Evolutionary conservation across 2,113 vertebrate species (phyloP).

Genomic region (Nanorana parkeri): DNA sequence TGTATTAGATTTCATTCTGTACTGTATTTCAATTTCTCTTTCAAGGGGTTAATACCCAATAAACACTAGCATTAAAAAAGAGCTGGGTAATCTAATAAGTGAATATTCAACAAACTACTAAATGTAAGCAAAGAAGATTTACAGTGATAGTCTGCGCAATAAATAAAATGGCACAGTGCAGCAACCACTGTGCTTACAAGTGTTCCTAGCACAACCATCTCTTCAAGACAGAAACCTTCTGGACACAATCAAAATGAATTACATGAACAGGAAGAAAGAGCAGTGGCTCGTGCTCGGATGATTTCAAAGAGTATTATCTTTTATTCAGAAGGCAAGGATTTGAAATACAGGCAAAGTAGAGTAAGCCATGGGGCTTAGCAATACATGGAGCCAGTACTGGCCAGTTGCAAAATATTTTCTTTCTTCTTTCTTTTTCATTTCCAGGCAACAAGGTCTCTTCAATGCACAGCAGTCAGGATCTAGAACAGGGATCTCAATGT

Average conservation of each 20-base stretch:
- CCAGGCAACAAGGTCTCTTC: too few species aligned
- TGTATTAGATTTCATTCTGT: too few species aligned
- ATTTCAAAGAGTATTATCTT: background rate
- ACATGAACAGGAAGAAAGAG: background rate
- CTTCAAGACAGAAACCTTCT: constrained; percentile 19
- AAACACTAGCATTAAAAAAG: background rate
- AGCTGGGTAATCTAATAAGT: background rate
- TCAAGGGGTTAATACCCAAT: background rate
- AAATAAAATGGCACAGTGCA: constrained; percentile 17
- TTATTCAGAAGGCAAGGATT: too few species aligned
- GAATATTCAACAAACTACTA: background rate
- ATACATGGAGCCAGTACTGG: too few species aligned
- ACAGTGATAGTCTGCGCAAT: background rate
- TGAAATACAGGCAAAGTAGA: too few species aligned
- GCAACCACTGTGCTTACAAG: constrained; percentile 7
- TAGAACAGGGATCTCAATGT: too few species aligned
- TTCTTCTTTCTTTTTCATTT: too few species aligned
- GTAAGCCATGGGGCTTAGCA: too few species aligned
- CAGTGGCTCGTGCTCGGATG: background rate
- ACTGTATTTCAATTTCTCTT: too few species aligned
- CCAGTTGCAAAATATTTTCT: too few species aligned
- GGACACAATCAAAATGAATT: constrained; percentile 13
- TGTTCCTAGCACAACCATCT: constrained; percentile 17
- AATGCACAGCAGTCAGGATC: too few species aligned
- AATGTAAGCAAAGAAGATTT: constrained; percentile 16